Evolutionary conservation across 2,888 invertebrate genomes (phyloP), one percentile per base, ranked within the genome.

Genomic region (Microctonus hyperodae): DNA sequence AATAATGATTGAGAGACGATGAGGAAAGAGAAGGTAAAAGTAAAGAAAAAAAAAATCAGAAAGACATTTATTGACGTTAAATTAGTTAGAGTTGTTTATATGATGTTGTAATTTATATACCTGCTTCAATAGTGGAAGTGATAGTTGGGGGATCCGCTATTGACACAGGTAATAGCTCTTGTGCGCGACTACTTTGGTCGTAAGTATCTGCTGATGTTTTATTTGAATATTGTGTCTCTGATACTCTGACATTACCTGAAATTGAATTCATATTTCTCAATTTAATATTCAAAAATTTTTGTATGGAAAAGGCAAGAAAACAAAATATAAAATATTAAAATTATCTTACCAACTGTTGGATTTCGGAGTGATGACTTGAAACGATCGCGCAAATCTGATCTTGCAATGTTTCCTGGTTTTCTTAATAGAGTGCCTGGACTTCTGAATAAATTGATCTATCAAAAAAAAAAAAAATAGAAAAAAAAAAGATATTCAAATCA

Each of bases 151-250:
- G 79, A 59, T 81, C 78, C 48, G 82, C 75, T 62, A 83, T 65
- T 4, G 79, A 76, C 31, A 79, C 78, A 25, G 80, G 80, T 59
- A 81, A 44, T 16, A 44, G 67, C 71, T 83, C 83, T 73, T 83
- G 82, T 9, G 82, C 81, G 70, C 77, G 75, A 66, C 75, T 74
- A 66, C 75, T 80, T 67, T 82, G 82, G 75, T 83, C 82, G 31
- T 73, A 72, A 35, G 58, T 68, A 67, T 75, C 74, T 4, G 59
- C 56, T 61, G 40, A 58, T 28, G 28, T 35, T 68, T 23, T 44
- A 56, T 33, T 64, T 1, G 61, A 53, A 28, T 53, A 35, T 50
- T 50, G 61, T 22, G 28, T 16, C 13, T 58, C 57, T 16, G 40
- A 22, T 11, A 1, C 16, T 22, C 5, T 48, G 22, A 11, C 13